These are phyloP conservation scores for Rhodophaea formosa DNA, from an alignment of 2,888 invertebrate genomes.

Conservation along the genomic window DNA sequence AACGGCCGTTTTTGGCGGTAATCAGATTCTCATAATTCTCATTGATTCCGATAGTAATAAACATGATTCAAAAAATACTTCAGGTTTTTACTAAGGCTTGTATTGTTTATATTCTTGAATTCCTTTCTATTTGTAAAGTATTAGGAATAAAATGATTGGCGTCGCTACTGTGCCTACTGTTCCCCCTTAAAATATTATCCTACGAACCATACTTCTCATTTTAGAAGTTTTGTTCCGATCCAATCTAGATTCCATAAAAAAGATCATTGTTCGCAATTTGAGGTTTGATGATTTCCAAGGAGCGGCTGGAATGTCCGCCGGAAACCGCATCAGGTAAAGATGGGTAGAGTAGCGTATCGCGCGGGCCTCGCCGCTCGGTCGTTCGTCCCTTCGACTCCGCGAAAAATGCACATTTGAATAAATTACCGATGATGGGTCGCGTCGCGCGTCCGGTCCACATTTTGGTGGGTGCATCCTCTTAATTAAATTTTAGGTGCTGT, in stretches of 20 bases:
- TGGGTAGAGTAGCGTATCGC: conserved; percentile 44
- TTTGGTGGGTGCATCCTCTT: background rate
- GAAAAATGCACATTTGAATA: conserved; percentile 55
- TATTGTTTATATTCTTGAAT: no score
- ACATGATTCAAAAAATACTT: no score
- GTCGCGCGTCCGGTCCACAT: background rate
- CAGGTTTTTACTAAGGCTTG: no score
- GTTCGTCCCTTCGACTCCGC: conserved; percentile 37
- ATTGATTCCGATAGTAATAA: no score
- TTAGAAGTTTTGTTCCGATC: no score
- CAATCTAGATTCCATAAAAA: background rate
- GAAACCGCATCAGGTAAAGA: conserved; percentile 68
- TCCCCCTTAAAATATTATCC: no score
- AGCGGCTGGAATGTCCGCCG: conserved; percentile 61
- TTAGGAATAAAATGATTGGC: no score
- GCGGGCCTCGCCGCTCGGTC: conserved; percentile 29
- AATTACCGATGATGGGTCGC: conserved; percentile 47
- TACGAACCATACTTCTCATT: no score
- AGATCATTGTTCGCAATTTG: conserved; percentile 27
- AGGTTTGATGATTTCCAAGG: conserved; percentile 32
- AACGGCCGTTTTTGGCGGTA: no score
- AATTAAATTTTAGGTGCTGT: background rate
- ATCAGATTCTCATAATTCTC: no score
- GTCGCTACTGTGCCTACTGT: no score
- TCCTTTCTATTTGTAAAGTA: no score